These are phyloP conservation scores for Aegotheles bennettii DNA, from an alignment of 2,113 vertebrate species.

Conservation along the genomic window DNA sequence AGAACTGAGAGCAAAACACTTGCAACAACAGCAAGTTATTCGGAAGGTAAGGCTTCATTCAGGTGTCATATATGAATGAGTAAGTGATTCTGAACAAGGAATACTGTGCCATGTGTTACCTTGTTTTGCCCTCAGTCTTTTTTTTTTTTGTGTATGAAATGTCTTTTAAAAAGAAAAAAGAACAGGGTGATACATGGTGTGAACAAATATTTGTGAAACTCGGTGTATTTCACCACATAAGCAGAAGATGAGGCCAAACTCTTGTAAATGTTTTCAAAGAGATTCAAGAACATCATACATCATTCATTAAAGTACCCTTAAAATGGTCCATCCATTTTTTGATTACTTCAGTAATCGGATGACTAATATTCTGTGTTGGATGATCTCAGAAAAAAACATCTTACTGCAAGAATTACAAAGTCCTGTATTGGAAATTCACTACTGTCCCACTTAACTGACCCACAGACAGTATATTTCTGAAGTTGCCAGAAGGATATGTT, in stretches of 20 bases:
- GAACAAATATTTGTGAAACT: not conserved
- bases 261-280: not conserved
- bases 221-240: not conserved
- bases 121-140: not conserved
- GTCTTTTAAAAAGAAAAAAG: not conserved
- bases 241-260: not conserved
- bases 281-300: not conserved
- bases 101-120: not conserved
- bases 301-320: not conserved
- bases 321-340: not conserved
- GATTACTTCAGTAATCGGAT: not conserved
- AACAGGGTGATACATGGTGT: not conserved
- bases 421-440: not conserved
- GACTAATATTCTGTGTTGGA: not conserved
- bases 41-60: conserved; percentile 79
- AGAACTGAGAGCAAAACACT: conserved; percentile 91
- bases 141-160: not conserved
- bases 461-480: not conserved
- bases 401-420: not conserved
- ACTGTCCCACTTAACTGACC: not conserved
- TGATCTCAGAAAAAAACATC: not conserved
- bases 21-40: conserved; percentile 92
- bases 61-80: rapidly evolving
- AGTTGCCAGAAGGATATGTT: not conserved
- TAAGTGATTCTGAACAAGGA: not conserved